These are phyloP conservation scores for Yasuhikotakia modesta DNA, from an alignment of 2,797 vertebrate species.

Conservation along the genomic window DNA sequence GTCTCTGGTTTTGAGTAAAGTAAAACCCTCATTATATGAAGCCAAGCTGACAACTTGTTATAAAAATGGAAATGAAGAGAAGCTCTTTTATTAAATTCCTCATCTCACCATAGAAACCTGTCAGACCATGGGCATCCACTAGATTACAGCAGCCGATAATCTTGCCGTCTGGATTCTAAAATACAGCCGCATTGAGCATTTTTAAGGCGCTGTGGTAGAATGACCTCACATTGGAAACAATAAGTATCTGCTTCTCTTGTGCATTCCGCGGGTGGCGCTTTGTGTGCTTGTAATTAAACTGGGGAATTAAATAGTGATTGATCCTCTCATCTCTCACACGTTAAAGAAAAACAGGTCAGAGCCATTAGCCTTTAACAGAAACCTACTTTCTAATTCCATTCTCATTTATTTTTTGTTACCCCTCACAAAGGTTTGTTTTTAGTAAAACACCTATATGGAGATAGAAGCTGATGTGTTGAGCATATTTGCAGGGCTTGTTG, in stretches of 20 bases:
- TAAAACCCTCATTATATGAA: slow-evolving; percentile 71
- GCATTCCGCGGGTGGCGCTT: slow-evolving; percentile 49
- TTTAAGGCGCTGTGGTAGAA: slow-evolving; percentile 43
- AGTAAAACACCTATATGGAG: no score
- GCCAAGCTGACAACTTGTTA: slow-evolving; percentile 68
- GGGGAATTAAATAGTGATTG: slow-evolving; percentile 62
- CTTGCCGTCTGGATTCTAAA: slow-evolving; percentile 55
- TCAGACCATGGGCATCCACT: slow-evolving; percentile 60
- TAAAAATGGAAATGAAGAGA: slow-evolving; percentile 73
- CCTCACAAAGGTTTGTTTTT: slow-evolving; percentile 14
- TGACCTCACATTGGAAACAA: slow-evolving; percentile 53
- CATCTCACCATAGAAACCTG: slow-evolving; percentile 53
- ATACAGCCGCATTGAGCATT: slow-evolving; percentile 48
- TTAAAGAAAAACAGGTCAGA: slow-evolving; percentile 38
- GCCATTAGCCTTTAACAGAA: slow-evolving; percentile 41
- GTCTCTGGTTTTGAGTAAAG: slow-evolving; percentile 66
- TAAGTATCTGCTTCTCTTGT: slow-evolving; percentile 44
- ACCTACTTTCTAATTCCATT: slow-evolving; percentile 45
- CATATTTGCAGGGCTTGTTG: no score
- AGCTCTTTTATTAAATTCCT: slow-evolving; percentile 63
- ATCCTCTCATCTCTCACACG: slow-evolving; percentile 53
- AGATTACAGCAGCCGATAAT: slow-evolving; percentile 64
- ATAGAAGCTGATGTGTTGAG: no score
- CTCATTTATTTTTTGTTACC: slow-evolving; percentile 17
- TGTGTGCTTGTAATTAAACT: slow-evolving; percentile 65